Evolutionary conservation across 2,797 vertebrate species (phyloP).

Genomic region (Pampus argenteus): DNA sequence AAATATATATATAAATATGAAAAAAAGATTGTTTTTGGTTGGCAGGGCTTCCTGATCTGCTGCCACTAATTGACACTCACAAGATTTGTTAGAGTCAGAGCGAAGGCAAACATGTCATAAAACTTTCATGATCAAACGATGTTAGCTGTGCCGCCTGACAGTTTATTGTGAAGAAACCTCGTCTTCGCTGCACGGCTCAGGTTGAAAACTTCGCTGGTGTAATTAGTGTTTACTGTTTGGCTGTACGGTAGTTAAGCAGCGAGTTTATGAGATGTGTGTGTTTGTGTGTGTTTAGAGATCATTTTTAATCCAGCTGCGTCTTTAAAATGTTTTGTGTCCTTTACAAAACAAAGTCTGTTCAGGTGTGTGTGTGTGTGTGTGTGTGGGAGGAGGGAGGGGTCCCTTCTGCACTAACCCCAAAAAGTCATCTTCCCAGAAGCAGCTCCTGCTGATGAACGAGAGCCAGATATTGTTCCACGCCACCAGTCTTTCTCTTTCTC

Average conservation of each 20-base stretch:
- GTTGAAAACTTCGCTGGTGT: slow-evolving; percentile 54
- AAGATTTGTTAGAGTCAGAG: slow-evolving; percentile 65
- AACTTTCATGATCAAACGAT: slow-evolving; percentile 78
- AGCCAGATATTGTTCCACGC: slow-evolving; percentile 62
- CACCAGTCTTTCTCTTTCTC: slow-evolving; percentile 45
- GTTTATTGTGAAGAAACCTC: slow-evolving; percentile 47
- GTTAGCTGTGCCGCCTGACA: slow-evolving; percentile 50
- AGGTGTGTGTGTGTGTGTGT: slow-evolving; percentile 28
- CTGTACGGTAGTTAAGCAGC: slow-evolving; percentile 8
- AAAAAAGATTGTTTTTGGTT: slow-evolving; percentile 76
- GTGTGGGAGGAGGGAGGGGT: slow-evolving; percentile 35
- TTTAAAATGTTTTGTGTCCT: slow-evolving; percentile 48
- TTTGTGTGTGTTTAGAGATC: slow-evolving; percentile 17
- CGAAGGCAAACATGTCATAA: slow-evolving; percentile 69
- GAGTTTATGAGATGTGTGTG: slow-evolving; percentile 19
- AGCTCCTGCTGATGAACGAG: slow-evolving; percentile 69
- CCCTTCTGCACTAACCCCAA: slow-evolving; percentile 77
- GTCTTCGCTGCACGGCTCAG: slow-evolving; percentile 18
- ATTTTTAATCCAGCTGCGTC: slow-evolving; percentile 49
- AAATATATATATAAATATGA: too few species aligned
- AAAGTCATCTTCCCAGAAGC: slow-evolving; percentile 78
- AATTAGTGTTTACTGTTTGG: slow-evolving; percentile 44
- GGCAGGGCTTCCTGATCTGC: slow-evolving; percentile 70
- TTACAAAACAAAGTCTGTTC: slow-evolving; percentile 31
- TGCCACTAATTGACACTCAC: slow-evolving; percentile 76